Evolutionary conservation across 2,888 invertebrate genomes (phyloP).

Genomic region (Tinea trinotella): DNA sequence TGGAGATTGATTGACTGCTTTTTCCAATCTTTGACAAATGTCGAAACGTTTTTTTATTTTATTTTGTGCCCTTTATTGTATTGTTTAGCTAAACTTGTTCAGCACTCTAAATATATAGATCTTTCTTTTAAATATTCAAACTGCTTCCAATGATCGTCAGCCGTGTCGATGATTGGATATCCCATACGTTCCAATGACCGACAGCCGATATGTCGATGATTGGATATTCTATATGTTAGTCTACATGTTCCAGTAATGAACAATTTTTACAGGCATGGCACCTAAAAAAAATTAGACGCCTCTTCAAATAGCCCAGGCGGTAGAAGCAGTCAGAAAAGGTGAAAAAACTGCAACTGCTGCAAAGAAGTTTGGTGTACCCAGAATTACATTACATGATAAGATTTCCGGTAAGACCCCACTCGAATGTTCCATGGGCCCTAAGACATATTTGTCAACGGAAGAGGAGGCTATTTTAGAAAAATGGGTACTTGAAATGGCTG

Average conservation of each 20-base stretch:
- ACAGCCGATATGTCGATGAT: no score
- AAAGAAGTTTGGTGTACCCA: background rate
- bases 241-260: slow-evolving; percentile 11
- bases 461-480: slow-evolving; percentile 24
- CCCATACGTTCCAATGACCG: no score
- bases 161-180: no score
- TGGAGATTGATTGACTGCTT: no score
- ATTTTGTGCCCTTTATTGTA: no score
- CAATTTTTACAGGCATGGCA: slow-evolving; percentile 19
- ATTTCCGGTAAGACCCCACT: slow-evolving; percentile 15
- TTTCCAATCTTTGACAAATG: no score
- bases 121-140: no score
- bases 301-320: slow-evolving; percentile 21
- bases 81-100: no score
- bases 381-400: slow-evolving; percentile 14
- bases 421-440: slow-evolving; percentile 21
- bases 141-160: no score
- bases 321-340: slow-evolving; percentile 22
- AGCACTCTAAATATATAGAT: no score
- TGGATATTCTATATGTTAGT: no score
- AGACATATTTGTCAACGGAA: slow-evolving; percentile 20
- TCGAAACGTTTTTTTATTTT: no score
- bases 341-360: slow-evolving; percentile 26
- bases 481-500: slow-evolving; percentile 24
- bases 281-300: slow-evolving; percentile 22